Evolutionary conservation across 2,797 vertebrate species (phyloP), one percentile per base, ranked within the genome.

Genomic region (Melanotaenia nigrans): DNA sequence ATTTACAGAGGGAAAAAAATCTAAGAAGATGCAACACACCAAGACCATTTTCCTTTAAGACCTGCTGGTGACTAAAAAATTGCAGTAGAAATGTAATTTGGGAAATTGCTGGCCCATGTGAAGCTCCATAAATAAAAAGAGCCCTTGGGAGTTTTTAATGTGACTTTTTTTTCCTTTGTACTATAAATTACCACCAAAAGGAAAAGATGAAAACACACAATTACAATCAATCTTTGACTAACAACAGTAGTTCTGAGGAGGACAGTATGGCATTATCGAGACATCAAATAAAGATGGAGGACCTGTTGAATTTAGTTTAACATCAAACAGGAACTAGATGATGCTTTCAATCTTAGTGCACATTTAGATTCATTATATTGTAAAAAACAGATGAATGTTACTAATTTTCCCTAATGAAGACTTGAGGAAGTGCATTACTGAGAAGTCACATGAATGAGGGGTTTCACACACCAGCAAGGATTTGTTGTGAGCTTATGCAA

Each of bases 51-150:
- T 73, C 28, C n/a, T 38, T 11, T 7, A 59, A 63, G 59, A 59
- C 18, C 16, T 28, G 32, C 36, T 61, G 28, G 11, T 68, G 70
- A 68, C 40, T 55, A n/a, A 25, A 25, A 51, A 38, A 9, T 25
- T 57, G 3, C 20, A 59, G 14, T 35, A 20, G 22, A 72, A 42
- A 42, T 62, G 20, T 53, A 45, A 54, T 63, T 47, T 45, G 25
- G 45, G 24, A 25, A 53, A 57, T 40, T 65, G 18, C 51, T 24
- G 28, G 25, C 55, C 49, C 49, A 55, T 36, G 66, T 24, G 40
- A 33, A 25, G 64, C 64, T 62, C 51, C 33, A 57, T n/a, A 64
- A 57, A 49, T 64, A 63, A 47, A 61, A 51, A 14, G 54, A 71
- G 32, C 40, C 14, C 57, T 28, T 22, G 6, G 24, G 33, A 64